Evolutionary conservation across 2,113 vertebrate genomes (phyloP), one percentile per base, ranked within the genome.

Genomic region (Calidris pygmaea): DNA sequence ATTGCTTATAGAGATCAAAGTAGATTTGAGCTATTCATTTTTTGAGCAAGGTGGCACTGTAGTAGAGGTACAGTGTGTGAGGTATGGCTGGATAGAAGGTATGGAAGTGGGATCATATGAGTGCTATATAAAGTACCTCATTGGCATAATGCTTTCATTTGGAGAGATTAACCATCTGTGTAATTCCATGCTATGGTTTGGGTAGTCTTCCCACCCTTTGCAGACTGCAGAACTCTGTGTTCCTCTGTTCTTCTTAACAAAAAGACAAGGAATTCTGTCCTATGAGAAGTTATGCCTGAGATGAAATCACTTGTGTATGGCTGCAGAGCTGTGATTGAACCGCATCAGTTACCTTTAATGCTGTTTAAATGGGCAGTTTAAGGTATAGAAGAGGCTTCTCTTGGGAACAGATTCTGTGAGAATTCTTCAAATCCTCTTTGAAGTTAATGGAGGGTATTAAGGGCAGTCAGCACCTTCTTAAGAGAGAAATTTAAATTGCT

Each of bases 381-480:
- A 88, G 63, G 65, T 84, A 37, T 23, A 62, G 82, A 58, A 60
- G 80, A 90, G 56, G 14, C 43, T 93, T 90, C 75, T 86, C 56
- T 75, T 90, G 68, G 52, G 90, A 90, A 65, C 16, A 79, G 81
- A 89, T 90, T 93, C 56, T 75, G 53, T 91, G 95, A 87, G 94
- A 96, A 70, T 89, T 90, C 72, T 72, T 92, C 71, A 82, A 22
- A 76, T 93, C 70, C 32, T 85, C 79, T 97, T 97, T 96, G 90
- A 95, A 95, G 94, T 93, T 93, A 93, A 90, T 88, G 59, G 87
- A 82, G 50, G 41, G 48, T 76, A 82, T 92, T 93, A 68, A 92
- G 50, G 60, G 50, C 66, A 93, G 63, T 73, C 87, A 92, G 53
- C 91, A 94, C 89, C 94, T 95, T 91, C 67, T 76, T 91, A 34